A percentile compares a stretch with the other conserved stretches of the same genome.
Conservation (phyloP, 2,888 invertebrate species). For the Polyommatus icarus region DNA sequence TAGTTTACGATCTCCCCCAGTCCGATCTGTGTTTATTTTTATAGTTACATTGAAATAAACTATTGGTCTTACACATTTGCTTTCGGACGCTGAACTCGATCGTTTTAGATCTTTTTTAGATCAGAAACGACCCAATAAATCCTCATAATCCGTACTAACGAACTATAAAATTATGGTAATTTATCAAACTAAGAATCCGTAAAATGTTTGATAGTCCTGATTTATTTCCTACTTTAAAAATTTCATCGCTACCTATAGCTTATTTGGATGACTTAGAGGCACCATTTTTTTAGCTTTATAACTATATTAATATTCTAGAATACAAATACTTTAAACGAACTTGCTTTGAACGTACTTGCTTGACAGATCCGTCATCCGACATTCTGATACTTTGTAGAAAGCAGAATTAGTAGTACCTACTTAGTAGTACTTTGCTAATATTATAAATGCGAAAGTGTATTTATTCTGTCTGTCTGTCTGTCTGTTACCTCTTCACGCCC, state of each 20-base stretch:
- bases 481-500: no score
- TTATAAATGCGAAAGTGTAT: no score
- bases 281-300: not conserved
- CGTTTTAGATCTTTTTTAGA: constrained; percentile 65
- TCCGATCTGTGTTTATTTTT: constrained; percentile 42
- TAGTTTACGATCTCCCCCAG: constrained; percentile 38
- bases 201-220: constrained; percentile 21
- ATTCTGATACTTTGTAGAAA: no score
- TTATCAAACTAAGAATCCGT: constrained; percentile 20
- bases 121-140: constrained; percentile 44
- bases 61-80: constrained; percentile 45
- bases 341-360: no score
- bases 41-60: constrained; percentile 47
- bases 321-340: not conserved
- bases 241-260: not conserved
- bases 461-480: no score
- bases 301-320: not conserved
- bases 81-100: constrained; percentile 70
- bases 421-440: no score
- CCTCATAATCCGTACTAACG: constrained; percentile 30
- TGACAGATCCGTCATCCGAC: no score
- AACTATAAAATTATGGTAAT: constrained; percentile 14
- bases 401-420: no score
- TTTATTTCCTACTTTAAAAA: not conserved
- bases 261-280: not conserved